Evolutionary conservation across 2,797 vertebrate genomes (phyloP).

Genomic region (Onychomys torridus): DNA sequence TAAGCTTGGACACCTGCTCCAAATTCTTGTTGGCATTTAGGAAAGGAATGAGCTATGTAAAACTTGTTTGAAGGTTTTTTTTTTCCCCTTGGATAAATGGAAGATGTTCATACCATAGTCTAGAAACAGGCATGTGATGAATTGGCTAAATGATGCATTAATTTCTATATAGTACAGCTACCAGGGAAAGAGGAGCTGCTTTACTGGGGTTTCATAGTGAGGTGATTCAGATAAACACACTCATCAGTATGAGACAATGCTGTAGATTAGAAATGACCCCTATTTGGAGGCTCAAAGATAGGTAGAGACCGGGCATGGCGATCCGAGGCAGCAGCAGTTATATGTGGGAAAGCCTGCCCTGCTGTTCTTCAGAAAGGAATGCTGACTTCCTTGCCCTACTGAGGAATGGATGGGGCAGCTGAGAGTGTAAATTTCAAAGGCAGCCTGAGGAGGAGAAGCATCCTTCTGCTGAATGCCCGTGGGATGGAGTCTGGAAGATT

Average conservation of each 20-base stretch:
- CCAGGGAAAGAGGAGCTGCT: conserved; percentile 7
- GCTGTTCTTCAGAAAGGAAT: neutral
- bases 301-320: neutral
- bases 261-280: neutral
- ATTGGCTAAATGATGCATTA: conserved; percentile 2
- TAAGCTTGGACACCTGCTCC: conserved; percentile 57
- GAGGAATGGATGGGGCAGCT: neutral
- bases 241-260: neutral
- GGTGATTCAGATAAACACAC: conserved; percentile 13
- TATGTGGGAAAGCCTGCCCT: neutral
- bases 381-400: neutral
- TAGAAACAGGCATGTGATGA: conserved; percentile 25
- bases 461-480: neutral
- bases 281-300: neutral
- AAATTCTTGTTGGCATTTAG: conserved; percentile 52
- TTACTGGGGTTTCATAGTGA: neutral
- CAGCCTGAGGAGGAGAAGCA: neutral
- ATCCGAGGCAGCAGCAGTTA: neutral
- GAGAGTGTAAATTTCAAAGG: neutral
- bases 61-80: neutral
- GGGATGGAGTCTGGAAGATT: neutral
- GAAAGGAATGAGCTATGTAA: conserved; percentile 26
- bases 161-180: conserved; percentile 18
- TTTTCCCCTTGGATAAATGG: neutral
- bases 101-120: neutral